A percentile compares a stretch with the other conserved stretches of the same genome.
Evolutionary conservation across 30 jellyfish, hydroid and myxozoan genomes (phyloP).

Genomic region (Clytia hemisphaerica): DNA sequence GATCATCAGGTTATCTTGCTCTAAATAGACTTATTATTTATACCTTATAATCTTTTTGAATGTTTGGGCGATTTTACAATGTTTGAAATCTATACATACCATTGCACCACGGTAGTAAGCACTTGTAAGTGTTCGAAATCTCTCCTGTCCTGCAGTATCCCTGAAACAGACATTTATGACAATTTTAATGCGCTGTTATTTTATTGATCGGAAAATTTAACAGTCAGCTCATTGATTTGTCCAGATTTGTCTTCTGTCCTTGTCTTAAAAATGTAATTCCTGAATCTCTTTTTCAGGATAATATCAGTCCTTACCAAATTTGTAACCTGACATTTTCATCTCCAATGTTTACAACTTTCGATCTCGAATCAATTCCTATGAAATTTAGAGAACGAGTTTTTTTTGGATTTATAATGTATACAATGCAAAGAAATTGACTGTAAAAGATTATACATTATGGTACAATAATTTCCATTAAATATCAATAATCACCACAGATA

Average conservation of each 20-base stretch:
- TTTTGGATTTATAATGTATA: too few species aligned
- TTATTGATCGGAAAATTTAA: too few species aligned
- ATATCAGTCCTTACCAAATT: constrained; percentile 28
- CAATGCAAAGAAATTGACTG: too few species aligned
- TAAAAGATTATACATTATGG: too few species aligned
- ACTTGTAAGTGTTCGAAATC: constrained; percentile 66
- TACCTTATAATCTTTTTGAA: background rate
- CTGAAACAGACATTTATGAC: constrained; percentile 3
- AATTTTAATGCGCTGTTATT: too few species aligned
- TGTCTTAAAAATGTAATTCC: background rate
- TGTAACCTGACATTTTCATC: constrained; percentile 44
- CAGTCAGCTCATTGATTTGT: too few species aligned
- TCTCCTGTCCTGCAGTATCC: constrained; percentile 87
- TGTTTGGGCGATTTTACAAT: background rate
- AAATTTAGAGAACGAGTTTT: background rate
- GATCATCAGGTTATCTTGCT: background rate
- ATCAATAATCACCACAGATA: too few species aligned
- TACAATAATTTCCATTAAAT: too few species aligned
- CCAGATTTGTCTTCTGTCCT: too few species aligned
- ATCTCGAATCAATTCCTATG: constrained; percentile 65
- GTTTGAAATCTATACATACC: constrained; percentile 18
- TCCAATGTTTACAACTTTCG: constrained; percentile 34
- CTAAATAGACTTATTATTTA: too few species aligned
- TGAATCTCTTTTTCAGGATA: too few species aligned
- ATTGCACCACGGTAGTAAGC: constrained; percentile 86